A percentile compares a stretch with the other conserved stretches of the same genome.
phyloP scores from a whole-genome alignment of 2,888 invertebrate genomes.

The Neria commutata region DNA sequence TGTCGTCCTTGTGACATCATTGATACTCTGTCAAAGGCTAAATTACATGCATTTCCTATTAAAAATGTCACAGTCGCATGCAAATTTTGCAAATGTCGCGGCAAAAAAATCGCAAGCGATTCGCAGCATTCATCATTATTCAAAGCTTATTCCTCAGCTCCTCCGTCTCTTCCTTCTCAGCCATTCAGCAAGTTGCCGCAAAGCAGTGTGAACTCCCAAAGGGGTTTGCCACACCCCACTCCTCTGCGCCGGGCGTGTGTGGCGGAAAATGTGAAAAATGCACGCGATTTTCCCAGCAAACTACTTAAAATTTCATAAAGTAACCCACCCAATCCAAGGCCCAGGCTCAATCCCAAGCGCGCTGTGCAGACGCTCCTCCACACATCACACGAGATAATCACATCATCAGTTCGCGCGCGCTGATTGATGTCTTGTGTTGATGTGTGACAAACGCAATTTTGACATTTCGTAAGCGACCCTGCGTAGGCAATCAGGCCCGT shows the following conservation, averaged over 20 bases:
- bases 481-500: neutral
- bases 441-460: conserved; percentile 48
- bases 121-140: conserved; percentile 45
- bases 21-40: conserved; percentile 53
- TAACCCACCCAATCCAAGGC: conserved; percentile 36
- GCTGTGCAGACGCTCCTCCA: too few relatives aligned
- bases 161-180: too few relatives aligned
- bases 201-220: conserved; percentile 43
- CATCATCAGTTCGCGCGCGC: conserved; percentile 40
- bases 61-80: conserved; percentile 22
- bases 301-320: conserved; percentile 53
- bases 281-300: conserved; percentile 33
- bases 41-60: conserved; percentile 49
- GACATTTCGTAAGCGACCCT: conserved; percentile 29
- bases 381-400: conserved; percentile 43
- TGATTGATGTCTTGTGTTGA: conserved; percentile 51
- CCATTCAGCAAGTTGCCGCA: too few relatives aligned
- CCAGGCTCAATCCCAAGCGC: too few relatives aligned
- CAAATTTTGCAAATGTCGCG: conserved; percentile 41
- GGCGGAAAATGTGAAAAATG: conserved; percentile 4
- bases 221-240: conserved; percentile 37
- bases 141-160: too few relatives aligned
- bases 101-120: conserved; percentile 23
- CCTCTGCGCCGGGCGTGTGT: conserved; percentile 27
- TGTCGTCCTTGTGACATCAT: too few relatives aligned